A percentile compares a stretch with the other conserved stretches of the same genome.
Evolutionary conservation across 2,113 vertebrate genomes (phyloP).

Genomic region (Trematomus loennbergii): DNA sequence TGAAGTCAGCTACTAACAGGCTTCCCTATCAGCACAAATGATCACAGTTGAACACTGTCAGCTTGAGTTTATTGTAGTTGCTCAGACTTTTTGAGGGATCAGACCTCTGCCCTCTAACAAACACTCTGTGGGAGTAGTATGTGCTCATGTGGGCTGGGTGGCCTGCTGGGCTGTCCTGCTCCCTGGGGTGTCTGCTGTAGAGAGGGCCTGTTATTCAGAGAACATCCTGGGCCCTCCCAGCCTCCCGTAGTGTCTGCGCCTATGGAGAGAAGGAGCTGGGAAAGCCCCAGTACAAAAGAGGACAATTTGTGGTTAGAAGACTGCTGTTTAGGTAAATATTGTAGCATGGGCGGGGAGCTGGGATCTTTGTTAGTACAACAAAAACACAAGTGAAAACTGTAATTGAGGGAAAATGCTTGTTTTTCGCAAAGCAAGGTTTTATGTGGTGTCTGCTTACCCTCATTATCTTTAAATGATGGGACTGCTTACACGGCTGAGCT

Average conservation of each 20-base stretch:
- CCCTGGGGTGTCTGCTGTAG: constrained; percentile 66
- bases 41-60: constrained; percentile 42
- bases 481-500: constrained; percentile 40
- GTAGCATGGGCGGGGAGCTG: constrained; percentile 20
- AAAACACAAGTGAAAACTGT: constrained; percentile 46
- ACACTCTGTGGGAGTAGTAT: constrained; percentile 59
- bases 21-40: constrained; percentile 18
- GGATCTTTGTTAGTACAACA: constrained; percentile 28
- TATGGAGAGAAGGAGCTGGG: constrained; percentile 48
- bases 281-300: constrained; percentile 47
- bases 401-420: constrained; percentile 45
- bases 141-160: constrained; percentile 55
- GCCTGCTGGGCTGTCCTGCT: constrained; percentile 55
- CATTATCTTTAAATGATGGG: constrained; percentile 43
- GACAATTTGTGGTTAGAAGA: constrained; percentile 51
- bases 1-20: background rate
- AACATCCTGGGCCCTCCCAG: constrained; percentile 57
- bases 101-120: constrained; percentile 69
- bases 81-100: constrained; percentile 45
- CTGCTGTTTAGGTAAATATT: constrained; percentile 61
- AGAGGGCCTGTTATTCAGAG: constrained; percentile 64
- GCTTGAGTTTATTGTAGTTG: constrained; percentile 60
- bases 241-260: constrained; percentile 46
- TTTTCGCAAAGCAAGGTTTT: constrained; percentile 33
- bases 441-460: constrained; percentile 19